A percentile compares a stretch with the other conserved stretches of the same genome.
Conservation (phyloP, 2,113 vertebrate species). For the Glaucomys volans region DNA sequence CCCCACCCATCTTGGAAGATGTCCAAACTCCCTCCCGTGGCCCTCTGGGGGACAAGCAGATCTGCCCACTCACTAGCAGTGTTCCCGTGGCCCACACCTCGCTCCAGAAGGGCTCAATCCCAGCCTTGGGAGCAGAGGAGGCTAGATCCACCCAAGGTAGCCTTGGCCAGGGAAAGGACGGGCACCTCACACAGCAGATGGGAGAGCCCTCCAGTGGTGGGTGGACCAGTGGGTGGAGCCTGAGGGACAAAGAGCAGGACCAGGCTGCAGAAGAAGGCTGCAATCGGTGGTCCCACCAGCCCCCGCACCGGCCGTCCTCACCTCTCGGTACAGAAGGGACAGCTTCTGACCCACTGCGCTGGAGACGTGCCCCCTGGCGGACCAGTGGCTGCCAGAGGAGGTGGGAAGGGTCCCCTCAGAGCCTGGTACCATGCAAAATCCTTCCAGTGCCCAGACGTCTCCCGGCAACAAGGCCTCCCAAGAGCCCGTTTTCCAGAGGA, state of each 20-base stretch:
- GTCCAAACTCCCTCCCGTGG: not conserved
- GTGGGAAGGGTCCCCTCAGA: not conserved
- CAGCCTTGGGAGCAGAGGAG: not conserved
- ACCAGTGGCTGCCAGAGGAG: not conserved
- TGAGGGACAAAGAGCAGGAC: not conserved
- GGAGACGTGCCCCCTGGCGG: not conserved
- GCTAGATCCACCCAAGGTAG: not conserved
- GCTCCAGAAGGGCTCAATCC: not conserved
- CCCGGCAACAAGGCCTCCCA: no score
- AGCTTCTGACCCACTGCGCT: not conserved
- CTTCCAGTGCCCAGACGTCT: not conserved
- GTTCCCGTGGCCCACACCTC: accelerated
- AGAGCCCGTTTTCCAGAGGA: not conserved
- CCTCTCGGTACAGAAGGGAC: not conserved
- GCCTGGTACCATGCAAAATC: not conserved
- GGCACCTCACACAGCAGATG: no score
- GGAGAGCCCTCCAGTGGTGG: not conserved
- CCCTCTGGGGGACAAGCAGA: accelerated
- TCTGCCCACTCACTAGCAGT: accelerated
- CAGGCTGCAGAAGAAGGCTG: not conserved
- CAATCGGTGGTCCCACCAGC: no score
- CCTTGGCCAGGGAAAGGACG: not conserved
- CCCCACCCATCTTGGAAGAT: not conserved
- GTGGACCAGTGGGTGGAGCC: no score
- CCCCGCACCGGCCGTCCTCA: not conserved